A percentile compares a stretch with the other conserved stretches of the same genome.
phyloP scores from a whole-genome alignment of 2,888 invertebrate genomes.

The Mimumesa dahlbomi region DNA sequence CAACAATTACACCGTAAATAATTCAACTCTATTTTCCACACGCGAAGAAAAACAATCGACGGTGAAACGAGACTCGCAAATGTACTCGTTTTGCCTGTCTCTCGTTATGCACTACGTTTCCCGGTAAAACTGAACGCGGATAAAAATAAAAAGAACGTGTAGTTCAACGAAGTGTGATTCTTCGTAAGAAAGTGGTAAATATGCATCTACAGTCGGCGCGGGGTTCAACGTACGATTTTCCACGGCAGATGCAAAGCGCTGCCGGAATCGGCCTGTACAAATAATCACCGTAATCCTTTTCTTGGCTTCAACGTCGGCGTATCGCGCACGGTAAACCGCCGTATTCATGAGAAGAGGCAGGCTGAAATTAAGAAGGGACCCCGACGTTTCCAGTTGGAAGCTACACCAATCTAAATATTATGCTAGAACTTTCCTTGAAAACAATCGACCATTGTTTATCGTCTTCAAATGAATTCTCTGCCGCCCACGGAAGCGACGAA shows the following conservation, averaged over 20 bases:
- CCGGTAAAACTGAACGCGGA: too few relatives aligned
- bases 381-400: conserved; percentile 52
- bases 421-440: conserved; percentile 50
- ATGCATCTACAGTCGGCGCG: conserved; percentile 13
- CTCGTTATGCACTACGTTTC: too few relatives aligned
- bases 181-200: conserved; percentile 27
- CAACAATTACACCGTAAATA: too few relatives aligned
- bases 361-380: conserved; percentile 57
- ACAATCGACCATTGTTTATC: conserved; percentile 59
- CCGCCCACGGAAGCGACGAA: not conserved
- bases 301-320: conserved; percentile 42
- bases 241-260: conserved; percentile 60
- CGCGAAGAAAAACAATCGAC: too few relatives aligned
- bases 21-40: too few relatives aligned
- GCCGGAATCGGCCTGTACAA: conserved; percentile 62
- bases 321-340: conserved; percentile 48
- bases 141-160: too few relatives aligned
- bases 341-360: conserved; percentile 59
- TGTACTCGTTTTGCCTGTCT: too few relatives aligned
- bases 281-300: conserved; percentile 62
- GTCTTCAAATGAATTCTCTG: conserved; percentile 32
- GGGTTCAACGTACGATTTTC: conserved; percentile 56
- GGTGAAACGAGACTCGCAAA: too few relatives aligned
- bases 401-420: conserved; percentile 62
- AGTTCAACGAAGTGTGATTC: conserved; percentile 5